Base-by-base conservation (phyloP, 2,797 vertebrate genomes). In the Cephalopachus bancanus region DNA sequence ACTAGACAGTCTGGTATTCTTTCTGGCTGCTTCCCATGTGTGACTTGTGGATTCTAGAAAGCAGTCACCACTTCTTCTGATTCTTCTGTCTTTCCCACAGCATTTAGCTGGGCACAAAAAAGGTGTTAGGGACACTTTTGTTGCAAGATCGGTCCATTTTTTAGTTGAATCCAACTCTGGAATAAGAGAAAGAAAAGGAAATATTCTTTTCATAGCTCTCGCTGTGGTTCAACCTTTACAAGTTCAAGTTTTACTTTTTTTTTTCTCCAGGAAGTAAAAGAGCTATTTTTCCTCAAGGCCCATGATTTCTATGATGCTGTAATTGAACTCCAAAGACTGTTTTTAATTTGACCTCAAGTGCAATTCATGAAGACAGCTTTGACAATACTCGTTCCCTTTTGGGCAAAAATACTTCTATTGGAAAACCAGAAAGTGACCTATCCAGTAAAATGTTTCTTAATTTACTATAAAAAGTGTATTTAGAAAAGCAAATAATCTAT, bases 281-380 rank as follows among this genome's bases (percentile, higher is more conserved):
- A 97, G 67, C 69, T 95, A 85, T 93, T 97, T 96, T 97, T 92
- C 20, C 92, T 96, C 93, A 96, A 97, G 67, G 65, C 91, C 37
- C 75, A 78, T 95, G 91, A 96, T 98, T 98, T 98, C 89, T 97
- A 94, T 89, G 96, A 97, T 96, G 97, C 89, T 95, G 53, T 94
- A 95, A 95, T 65, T 94, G 95, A 92, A 14, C 62, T 93, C 81
- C 76, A 91, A 97, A 89, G 93, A 69, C 67, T 96, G 74, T 85
- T 98, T 97, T 97, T 86, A 95, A 97, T 97, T 97, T 97, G 81
- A 94, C 89, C 94, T 96, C 89, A 96, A 95, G 55, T 30, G 22
- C 94, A 97, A 96, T 95, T 96, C 83, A 94, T 1, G 12, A 96
- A 94, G 94, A 96, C 89, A 96, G 86, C 76, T 94, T 96, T 89